Percentiles rank a stretch among this genome's conserved stretches.
These are phyloP conservation scores for Willisornis vidua DNA, from an alignment of 2,113 vertebrate genomes.

Conservation along the genomic window DNA sequence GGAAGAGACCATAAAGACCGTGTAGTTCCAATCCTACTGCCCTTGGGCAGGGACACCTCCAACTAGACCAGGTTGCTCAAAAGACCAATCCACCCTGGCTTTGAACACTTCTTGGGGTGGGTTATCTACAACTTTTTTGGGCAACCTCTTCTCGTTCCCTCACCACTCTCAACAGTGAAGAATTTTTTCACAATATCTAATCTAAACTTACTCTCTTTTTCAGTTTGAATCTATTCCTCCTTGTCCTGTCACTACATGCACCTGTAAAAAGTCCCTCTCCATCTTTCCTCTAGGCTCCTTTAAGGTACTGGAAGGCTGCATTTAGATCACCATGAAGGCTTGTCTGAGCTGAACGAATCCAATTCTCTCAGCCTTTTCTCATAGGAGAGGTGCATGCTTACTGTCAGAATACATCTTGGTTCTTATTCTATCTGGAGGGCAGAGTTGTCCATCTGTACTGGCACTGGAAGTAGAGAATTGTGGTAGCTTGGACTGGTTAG, in stretches of 20 bases:
- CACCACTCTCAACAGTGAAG: not conserved
- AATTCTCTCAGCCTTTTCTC: not conserved
- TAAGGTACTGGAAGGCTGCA: not conserved
- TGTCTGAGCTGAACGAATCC: not conserved
- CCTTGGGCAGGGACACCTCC: not conserved
- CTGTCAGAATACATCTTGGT: not conserved
- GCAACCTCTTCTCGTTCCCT: not conserved
- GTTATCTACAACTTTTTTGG: not conserved
- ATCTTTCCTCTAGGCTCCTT: not conserved
- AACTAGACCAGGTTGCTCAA: not conserved
- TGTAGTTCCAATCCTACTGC: not conserved
- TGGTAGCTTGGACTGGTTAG: not conserved
- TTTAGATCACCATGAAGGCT: not conserved
- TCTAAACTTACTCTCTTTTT: not conserved
- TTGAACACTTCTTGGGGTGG: not conserved
- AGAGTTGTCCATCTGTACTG: not conserved
- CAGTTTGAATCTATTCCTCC: not conserved
- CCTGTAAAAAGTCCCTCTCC: not conserved
- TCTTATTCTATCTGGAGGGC: not conserved
- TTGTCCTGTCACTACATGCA: not conserved
- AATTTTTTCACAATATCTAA: not conserved
- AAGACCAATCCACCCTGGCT: not conserved
- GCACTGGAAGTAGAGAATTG: not conserved
- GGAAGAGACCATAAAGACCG: not conserved
- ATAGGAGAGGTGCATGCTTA: not conserved